Evolutionary conservation across 2,888 invertebrate species (phyloP).

Genomic region (Congeria kusceri): DNA sequence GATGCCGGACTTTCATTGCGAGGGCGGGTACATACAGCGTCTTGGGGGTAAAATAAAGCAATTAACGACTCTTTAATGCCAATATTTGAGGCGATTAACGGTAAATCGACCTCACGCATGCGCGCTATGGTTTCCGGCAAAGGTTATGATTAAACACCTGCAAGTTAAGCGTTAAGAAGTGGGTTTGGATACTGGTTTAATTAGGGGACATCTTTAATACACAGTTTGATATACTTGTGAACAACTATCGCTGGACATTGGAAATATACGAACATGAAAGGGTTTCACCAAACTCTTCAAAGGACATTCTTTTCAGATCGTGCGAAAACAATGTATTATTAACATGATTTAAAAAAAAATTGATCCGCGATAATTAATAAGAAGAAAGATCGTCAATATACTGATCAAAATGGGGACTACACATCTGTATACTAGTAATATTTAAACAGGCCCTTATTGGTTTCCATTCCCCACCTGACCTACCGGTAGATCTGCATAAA

Average conservation of each 20-base stretch:
- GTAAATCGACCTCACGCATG: constrained; percentile 43
- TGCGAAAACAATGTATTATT: too few relatives aligned
- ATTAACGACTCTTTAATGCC: constrained; percentile 45
- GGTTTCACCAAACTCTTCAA: too few relatives aligned
- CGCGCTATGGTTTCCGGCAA: constrained; percentile 33
- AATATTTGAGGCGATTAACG: constrained; percentile 43
- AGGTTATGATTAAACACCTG: constrained; percentile 37
- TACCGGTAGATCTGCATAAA: too few relatives aligned
- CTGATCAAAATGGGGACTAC: too few relatives aligned
- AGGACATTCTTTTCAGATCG: too few relatives aligned
- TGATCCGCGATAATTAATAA: too few relatives aligned
- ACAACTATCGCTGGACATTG: neutral
- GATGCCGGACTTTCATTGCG: constrained; percentile 16
- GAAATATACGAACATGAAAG: neutral
- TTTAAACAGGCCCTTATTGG: too few relatives aligned
- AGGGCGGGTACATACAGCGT: constrained; percentile 23
- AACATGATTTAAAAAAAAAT: too few relatives aligned
- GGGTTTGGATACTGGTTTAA: neutral
- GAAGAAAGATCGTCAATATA: too few relatives aligned
- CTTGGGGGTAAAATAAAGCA: constrained; percentile 42
- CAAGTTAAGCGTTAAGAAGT: neutral
- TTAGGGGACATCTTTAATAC: constrained; percentile 1
- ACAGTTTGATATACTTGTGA: neutral
- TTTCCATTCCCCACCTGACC: too few relatives aligned
- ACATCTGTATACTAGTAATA: too few relatives aligned